Evolutionary conservation across 2,888 invertebrate species (phyloP), one percentile per base, ranked within the genome.

Genomic region (Archips xylosteana): DNA sequence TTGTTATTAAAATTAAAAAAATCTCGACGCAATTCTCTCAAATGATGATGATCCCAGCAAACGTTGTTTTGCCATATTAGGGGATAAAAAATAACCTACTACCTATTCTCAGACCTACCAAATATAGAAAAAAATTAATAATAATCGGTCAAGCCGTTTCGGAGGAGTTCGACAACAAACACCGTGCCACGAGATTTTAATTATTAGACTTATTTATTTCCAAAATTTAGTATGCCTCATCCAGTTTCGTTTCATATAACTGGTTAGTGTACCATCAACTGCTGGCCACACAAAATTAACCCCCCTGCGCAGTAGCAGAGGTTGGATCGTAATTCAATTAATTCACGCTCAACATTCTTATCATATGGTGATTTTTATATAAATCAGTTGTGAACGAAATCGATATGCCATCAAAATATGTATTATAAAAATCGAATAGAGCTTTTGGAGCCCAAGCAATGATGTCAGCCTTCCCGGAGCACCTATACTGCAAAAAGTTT

Each of bases 311-410:
- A 77, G 88, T 86, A 88, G 89, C 88, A 89, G 84, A 90, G 92
- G 89, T 92, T 91, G 32, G 87, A 86, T 87, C 89, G 89, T 92
- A 88, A 91, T 92, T 92, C 88, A 91, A 92, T 92, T 90, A 88
- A 88, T 89, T 83, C 78, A 83, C 77, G 78, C 71, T 67, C 65
- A 47, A 42, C 51, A 64, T 70, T 62, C 23, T 39, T 6, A 36
- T 51, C 32, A 49, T 69, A 67, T n/a, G 23, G 23, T 42, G n/a
- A 42, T 57, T 54, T 57, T 23, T 23, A 23, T 67, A 32, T 67
- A 57, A 45, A 5, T 54, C 65, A 57, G 12, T 64, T 36, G 36
- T 36, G 51, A 36, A 15, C 65, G 51, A 36, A 65, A 65, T 51
- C 51, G 65, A 65, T 65, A 49, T 51, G 36, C 51, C n/a, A 65